phyloP scores from a whole-genome alignment of 2,113 vertebrate genomes.

The Ellobius talpinus region DNA sequence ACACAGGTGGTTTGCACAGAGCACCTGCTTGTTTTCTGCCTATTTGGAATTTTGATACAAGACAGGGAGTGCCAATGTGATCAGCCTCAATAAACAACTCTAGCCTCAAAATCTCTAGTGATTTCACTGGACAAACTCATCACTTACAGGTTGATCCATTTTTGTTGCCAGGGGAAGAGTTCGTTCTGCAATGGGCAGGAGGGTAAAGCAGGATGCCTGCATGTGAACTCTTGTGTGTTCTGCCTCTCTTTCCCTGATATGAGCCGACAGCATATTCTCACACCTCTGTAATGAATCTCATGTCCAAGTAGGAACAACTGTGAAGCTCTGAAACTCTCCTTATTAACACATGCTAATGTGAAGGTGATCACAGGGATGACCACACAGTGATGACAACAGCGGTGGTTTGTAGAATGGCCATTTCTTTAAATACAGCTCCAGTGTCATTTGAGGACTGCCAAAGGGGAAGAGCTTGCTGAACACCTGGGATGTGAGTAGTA shows the following conservation, averaged over 20 bases:
- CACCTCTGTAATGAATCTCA: neutral
- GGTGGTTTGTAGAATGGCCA: neutral
- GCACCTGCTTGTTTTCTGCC: neutral
- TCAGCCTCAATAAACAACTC: neutral
- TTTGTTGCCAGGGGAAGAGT: neutral
- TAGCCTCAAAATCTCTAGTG: slow-evolving; percentile 31
- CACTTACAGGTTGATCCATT: neutral
- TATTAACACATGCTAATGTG: neutral
- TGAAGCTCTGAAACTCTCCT: neutral
- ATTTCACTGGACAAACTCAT: neutral
- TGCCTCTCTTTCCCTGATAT: neutral
- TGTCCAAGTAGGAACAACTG: neutral
- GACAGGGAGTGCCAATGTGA: neutral
- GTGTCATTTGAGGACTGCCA: neutral
- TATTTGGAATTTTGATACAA: slow-evolving; percentile 20
- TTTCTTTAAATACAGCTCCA: slow-evolving; percentile 20
- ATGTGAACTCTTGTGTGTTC: neutral
- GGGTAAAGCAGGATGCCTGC: neutral
- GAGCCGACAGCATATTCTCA: neutral
- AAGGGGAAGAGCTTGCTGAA: neutral
- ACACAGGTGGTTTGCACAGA: neutral
- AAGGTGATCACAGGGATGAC: neutral
- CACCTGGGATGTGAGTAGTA: neutral
- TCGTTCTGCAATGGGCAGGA: neutral
- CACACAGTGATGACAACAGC: neutral